These are phyloP conservation scores for Nycticryphes semicollaris DNA, from an alignment of 2,113 vertebrate species.

Conservation along the genomic window DNA sequence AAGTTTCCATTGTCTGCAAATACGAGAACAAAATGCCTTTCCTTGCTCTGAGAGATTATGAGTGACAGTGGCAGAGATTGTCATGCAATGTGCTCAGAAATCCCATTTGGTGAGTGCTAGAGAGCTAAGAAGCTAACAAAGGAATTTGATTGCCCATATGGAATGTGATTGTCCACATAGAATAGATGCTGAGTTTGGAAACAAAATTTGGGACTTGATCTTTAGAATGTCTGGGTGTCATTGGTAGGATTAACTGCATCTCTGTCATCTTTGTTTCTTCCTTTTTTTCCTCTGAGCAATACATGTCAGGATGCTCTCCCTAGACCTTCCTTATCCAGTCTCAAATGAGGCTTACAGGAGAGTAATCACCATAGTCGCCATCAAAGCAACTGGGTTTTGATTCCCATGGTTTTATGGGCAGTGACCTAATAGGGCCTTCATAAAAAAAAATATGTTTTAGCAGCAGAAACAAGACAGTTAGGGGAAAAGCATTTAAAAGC, in stretches of 20 bases:
- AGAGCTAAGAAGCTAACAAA: background rate
- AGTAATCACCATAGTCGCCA: background rate
- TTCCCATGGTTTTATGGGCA: background rate
- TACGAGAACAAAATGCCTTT: constrained; percentile 4
- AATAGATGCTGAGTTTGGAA: background rate
- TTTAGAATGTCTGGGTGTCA: background rate
- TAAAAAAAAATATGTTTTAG: background rate
- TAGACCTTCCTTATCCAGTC: background rate
- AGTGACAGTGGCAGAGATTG: background rate
- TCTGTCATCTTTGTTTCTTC: background rate
- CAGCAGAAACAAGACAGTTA: background rate
- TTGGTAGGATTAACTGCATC: background rate
- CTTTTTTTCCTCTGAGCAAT: background rate
- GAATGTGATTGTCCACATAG: background rate
- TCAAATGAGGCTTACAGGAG: background rate
- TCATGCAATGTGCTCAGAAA: background rate
- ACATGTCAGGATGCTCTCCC: background rate
- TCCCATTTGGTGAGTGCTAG: background rate
- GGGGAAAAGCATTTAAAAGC: background rate
- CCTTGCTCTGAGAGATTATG: background rate
- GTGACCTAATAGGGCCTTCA: background rate
- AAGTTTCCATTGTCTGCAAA: background rate
- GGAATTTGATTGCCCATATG: background rate
- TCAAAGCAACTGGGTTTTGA: background rate
- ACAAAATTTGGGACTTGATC: background rate